Evolutionary conservation across 2,113 vertebrate genomes (phyloP), one percentile per base, ranked within the genome.

Genomic region (Thinocorus orbignyianus): DNA sequence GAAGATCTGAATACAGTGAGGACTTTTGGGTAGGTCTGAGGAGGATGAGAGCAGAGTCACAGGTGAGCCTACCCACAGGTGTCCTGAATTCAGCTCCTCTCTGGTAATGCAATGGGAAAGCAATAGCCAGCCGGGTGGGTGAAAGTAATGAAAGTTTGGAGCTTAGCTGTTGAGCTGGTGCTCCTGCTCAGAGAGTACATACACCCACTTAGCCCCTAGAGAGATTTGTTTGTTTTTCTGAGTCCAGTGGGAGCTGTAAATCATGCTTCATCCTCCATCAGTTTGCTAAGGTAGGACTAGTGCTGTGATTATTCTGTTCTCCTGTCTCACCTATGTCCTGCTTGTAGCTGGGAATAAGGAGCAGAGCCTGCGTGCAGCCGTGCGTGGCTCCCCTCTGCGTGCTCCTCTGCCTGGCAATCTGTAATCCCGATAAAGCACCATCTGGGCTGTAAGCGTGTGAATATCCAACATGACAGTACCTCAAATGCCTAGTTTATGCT

Each of bases 401-500:
- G 72, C 42, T 81, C 71, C 46, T 93, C 78, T 94, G 89, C 92
- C 68, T 48, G n/a, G 61, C 81, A 81, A n/a, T 42, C 76, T 90
- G 81, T 72, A 96, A 93, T 94, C 70, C 68, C 9, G 79, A 68
- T 78, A 94, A 95, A 37, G 49, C 84, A 92, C 94, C 96, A 96
- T 95, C 97, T 97, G 97, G 88, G 52, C 80, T 76, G 66, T 76
- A 89, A 95, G 88, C 19, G 52, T 92, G 85, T 83, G 96, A 95
- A 76, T 97, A 92, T 95, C 95, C 61, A 41, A 65, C 16, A 2
- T 48, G 90, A 95, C 94, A 90, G 85, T 62, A 83, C 94, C 88
- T 96, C 92, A 52, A 41, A 95, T 91, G 95, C 92, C 93, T 94
- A 70, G 95, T 94, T 97, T 97, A 90, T 92, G 86, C 94, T 95